phyloP scores from a whole-genome alignment of 2,888 invertebrate species.

The Hemaris fuciformis region DNA sequence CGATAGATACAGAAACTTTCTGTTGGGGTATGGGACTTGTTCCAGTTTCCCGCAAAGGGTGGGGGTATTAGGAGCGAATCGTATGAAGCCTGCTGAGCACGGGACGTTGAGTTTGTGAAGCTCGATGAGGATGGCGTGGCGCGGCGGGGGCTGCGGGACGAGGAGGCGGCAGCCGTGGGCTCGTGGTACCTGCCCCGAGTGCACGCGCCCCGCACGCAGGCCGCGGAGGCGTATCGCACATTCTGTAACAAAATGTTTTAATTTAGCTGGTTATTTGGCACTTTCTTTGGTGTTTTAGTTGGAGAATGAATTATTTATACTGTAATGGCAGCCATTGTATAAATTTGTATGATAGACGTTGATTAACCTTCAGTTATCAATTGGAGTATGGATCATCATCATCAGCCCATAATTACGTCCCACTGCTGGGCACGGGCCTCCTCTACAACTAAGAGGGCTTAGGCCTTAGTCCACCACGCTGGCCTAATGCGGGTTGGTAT shows the following conservation, averaged over 20 bases:
- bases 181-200: constrained; percentile 78
- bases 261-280: not conserved
- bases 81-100: constrained; percentile 83
- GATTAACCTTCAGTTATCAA: no score
- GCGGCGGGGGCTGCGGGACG: constrained; percentile 67
- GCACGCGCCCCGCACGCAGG: constrained; percentile 67
- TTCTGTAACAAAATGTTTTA: constrained; percentile 72
- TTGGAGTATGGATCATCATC: no score
- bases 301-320: no score
- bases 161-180: constrained; percentile 78
- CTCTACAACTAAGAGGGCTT: no score
- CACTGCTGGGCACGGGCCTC: no score
- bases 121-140: constrained; percentile 83
- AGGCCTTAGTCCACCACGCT: no score
- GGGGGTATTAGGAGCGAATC: constrained; percentile 77
- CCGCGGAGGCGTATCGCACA: constrained; percentile 79
- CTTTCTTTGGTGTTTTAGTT: no score
- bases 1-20: constrained; percentile 81
- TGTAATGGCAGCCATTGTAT: no score
- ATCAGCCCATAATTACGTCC: no score
- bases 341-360: no score
- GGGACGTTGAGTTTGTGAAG: constrained; percentile 86
- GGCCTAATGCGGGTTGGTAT: no score
- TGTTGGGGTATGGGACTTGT: constrained; percentile 81
- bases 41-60: constrained; percentile 86